A percentile compares a stretch with the other conserved stretches of the same genome.
These are phyloP conservation scores for Python bivittatus DNA, from an alignment of 2,113 vertebrate genomes.

Conservation along the genomic window DNA sequence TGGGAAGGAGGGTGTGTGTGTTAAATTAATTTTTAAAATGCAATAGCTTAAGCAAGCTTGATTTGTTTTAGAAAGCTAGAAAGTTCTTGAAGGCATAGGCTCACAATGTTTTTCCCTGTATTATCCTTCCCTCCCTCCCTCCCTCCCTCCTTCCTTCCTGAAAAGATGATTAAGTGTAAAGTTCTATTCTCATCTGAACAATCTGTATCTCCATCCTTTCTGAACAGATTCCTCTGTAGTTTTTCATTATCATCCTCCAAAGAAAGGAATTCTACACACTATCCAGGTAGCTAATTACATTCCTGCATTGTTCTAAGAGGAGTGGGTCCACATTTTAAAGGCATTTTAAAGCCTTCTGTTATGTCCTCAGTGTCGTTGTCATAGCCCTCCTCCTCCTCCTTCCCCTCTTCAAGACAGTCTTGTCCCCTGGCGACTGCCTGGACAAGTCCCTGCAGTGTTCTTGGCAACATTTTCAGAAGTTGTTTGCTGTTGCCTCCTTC, in stretches of 20 bases:
- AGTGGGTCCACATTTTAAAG: not conserved
- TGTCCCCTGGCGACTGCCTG: not conserved
- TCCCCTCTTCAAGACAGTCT: not conserved
- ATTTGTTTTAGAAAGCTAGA: constrained; percentile 18
- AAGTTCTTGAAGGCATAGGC: constrained; percentile 12
- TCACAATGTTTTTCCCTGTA: not conserved
- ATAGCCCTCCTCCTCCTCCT: not conserved
- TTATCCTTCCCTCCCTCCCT: not conserved
- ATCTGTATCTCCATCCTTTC: not conserved
- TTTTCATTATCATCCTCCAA: not conserved
- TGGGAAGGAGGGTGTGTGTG: not conserved
- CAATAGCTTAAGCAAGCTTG: constrained; percentile 24
- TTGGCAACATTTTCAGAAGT: not conserved
- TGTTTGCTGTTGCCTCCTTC: not conserved
- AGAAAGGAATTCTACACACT: not conserved
- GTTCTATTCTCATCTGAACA: not conserved
- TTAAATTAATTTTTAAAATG: constrained; percentile 41
- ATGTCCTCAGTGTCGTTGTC: not conserved
- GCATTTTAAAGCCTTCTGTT: not conserved
- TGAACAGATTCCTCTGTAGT: not conserved
- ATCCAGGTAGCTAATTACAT: not conserved
- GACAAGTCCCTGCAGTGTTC: not conserved
- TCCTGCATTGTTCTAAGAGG: not conserved
- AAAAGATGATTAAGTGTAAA: not conserved
- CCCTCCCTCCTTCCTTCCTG: not conserved